A percentile compares a stretch with the other conserved stretches of the same genome.
phyloP scores from a whole-genome alignment of 2,888 invertebrate genomes.

The Actias luna region DNA sequence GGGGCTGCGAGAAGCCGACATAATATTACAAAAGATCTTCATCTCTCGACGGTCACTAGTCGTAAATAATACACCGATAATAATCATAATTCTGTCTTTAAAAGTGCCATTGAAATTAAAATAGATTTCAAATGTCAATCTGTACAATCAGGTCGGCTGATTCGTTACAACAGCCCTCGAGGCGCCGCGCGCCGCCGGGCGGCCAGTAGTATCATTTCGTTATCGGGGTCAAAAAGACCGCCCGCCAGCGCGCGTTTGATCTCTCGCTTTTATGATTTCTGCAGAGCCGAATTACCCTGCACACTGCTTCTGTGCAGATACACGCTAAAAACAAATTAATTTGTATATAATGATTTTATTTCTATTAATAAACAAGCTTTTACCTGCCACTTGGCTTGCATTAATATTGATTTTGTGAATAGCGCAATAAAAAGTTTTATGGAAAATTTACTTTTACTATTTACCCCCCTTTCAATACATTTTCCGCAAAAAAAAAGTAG shows the following conservation, averaged over 20 bases:
- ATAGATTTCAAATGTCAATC: slow-evolving; percentile 24
- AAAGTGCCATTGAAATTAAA: background rate
- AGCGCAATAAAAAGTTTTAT: too few species aligned
- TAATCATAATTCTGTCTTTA: background rate
- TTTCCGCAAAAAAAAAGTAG: too few species aligned
- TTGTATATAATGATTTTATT: too few species aligned
- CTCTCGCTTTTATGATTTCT: slow-evolving; percentile 59
- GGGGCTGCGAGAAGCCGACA: too few species aligned
- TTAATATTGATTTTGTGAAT: too few species aligned
- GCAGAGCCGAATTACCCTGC: slow-evolving; percentile 22
- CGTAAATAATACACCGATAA: background rate
- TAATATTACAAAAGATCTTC: too few species aligned
- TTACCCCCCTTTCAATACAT: too few species aligned
- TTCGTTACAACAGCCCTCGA: slow-evolving; percentile 30
- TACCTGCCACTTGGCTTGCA: too few species aligned
- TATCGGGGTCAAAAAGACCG: slow-evolving; percentile 53
- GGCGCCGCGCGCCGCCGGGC: slow-evolving; percentile 35
- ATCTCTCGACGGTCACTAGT: too few species aligned
- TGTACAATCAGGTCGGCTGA: slow-evolving; percentile 31
- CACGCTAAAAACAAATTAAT: background rate
- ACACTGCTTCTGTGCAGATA: background rate
- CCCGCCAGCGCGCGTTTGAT: slow-evolving; percentile 52
- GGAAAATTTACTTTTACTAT: too few species aligned
- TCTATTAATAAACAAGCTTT: too few species aligned
- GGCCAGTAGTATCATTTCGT: slow-evolving; percentile 54